Base-by-base conservation (phyloP, 1,140 invertebrate genomes). In the Drosophila triauraria region DNA sequence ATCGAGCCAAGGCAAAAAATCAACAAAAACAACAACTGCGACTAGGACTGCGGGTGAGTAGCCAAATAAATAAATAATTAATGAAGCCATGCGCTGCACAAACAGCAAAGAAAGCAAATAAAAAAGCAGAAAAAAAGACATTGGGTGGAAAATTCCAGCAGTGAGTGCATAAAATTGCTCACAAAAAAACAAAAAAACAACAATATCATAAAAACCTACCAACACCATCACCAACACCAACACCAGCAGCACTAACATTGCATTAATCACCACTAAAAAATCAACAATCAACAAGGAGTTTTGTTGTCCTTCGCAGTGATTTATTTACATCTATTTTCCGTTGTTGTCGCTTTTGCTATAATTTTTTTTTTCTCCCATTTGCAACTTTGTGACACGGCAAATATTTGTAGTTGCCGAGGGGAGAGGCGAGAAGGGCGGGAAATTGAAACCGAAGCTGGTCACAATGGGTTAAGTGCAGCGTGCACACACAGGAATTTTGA, bases 11-110 rank as follows among this genome's bases (percentile, higher is more conserved):
- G 13, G 23, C 17, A 42, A 38, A 43, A 48, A 58, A 27, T 8
- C 9, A 40, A 42, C 20, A 47, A 35, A 8, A 71, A 56, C 67
- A 63, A 48, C 72, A 71, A 54, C 53, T 46, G 3, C 17, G 48
- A 17, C 63, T 30, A 51, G 50, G 60, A 64, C 59, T 69, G 65
- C 75, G 65, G 82, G 82, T 86, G 79, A 86, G 82, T 86, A 86
- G 82, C 63, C 47, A 86, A 80, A 78, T 57, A 82, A 85, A 75
- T 85, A 85, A 85, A 87, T 82, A 79, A 87, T 86, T 87, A 79
- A 86, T 87, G 79, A 82, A 72, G 71, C 48, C 67, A 44, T 78
- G 38, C 68, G 70, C 68, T 79, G 58, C 69, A 82, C 70, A 87
- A 59, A 71, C 54, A 80, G 74, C 59, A 77, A 63, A 57, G 23